A percentile compares a stretch with the other conserved stretches of the same genome.
These are phyloP conservation scores for Silvanus unidentatus DNA, from an alignment of 2,888 invertebrate genomes.

Conservation along the genomic window DNA sequence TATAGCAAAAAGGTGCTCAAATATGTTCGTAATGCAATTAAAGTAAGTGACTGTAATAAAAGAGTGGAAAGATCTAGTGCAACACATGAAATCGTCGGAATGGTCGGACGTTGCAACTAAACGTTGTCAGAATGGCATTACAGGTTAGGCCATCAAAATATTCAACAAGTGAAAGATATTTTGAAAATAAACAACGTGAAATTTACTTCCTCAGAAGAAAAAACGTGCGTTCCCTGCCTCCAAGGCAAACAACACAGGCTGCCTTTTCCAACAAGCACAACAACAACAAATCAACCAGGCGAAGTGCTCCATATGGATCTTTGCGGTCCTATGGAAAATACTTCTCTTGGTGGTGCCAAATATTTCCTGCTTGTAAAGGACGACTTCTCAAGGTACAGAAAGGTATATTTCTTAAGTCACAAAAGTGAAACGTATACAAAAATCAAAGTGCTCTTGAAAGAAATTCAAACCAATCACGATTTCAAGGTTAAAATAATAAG, in stretches of 20 bases:
- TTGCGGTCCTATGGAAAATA: constrained; percentile 11
- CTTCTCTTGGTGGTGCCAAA: constrained; percentile 13
- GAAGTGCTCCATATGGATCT: background rate
- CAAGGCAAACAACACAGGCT: background rate
- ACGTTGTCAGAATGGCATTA: constrained; percentile 10
- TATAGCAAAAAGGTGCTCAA: constrained; percentile 16
- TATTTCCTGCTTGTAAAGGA: constrained; percentile 20
- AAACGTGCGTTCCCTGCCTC: background rate
- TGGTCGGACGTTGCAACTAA: background rate
- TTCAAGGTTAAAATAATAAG: constrained; percentile 3
- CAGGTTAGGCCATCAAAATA: constrained; percentile 12
- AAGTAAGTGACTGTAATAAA: too few species aligned
- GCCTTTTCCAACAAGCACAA: background rate
- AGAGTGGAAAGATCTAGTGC: too few species aligned
- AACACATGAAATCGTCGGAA: background rate
- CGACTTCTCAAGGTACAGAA: constrained; percentile 15
- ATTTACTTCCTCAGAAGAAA: too few species aligned
- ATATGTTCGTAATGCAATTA: constrained; percentile 24
- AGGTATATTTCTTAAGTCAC: constrained; percentile 16
- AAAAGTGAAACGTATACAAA: constrained; percentile 11
- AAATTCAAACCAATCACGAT: constrained; percentile 8
- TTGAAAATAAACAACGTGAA: too few species aligned
- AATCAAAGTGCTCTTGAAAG: constrained; percentile 6
- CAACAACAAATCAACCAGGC: background rate
- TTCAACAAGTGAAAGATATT: constrained; percentile 10